Base-by-base conservation (phyloP, 2,113 vertebrate species). In the Lutjanus erythropterus region DNA sequence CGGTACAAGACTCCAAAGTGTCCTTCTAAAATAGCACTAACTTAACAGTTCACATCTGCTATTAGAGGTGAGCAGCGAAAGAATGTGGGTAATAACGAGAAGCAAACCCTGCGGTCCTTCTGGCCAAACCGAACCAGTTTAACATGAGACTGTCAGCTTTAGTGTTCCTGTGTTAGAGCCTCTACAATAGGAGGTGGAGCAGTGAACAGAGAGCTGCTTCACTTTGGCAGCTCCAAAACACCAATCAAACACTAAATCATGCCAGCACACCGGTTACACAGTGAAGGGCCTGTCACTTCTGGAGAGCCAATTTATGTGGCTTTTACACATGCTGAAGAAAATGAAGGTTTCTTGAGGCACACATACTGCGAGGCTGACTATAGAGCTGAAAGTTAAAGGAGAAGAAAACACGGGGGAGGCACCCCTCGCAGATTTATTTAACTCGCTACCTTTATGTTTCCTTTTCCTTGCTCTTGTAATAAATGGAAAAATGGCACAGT, bases 151-250 rank as follows among this genome's bases (percentile, higher is more conserved):
- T 75, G 88, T 75, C 84, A 92, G n/a, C 73, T 91, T 94, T 91
- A 78, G 84, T 83, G 83, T 89, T 94, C 91, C 90, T 92, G 90
- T 92, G 92, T 89, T 59, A 90, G 71, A 74, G 42, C 47, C 62
- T 76, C 31, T 29, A 79, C 60, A 78, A 88, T 80, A 31, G 59
- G 73, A 84, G 86, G 90, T 12, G 82, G 85, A 72, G 84, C 66
- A n/a, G 59, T 7, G 50, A 77, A 80, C 66, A 70, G 37, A 88
- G 69, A 78, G 60, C 73, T 15, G 60, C 80, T 80, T 85, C 66
- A 88, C 31, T 81, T 50, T 70, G 56, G 61, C 70, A 71, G 55
- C 65, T 78, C 58, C 55, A 58, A 80, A 86, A 91, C 67, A 41
- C 64, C 46, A 71, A 89, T 76, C 81, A 88, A 75, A 83, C 73